Evolutionary conservation across 2,113 vertebrate species (phyloP).

Genomic region (Mixornis gularis): DNA sequence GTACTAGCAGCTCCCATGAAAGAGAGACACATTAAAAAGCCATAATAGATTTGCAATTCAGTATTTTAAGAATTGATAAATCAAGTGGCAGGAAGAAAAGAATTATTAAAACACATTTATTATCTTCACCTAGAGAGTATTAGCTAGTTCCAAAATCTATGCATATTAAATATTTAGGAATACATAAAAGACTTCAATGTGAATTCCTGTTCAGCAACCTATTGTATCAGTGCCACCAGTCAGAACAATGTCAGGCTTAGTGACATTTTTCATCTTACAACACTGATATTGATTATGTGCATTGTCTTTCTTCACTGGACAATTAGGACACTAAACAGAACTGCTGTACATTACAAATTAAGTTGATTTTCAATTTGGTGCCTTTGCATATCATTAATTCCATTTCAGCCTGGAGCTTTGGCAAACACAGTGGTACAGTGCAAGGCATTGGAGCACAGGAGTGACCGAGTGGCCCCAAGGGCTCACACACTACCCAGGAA

Average conservation of each 20-base stretch:
- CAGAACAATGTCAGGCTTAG: background rate
- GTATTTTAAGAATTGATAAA: slow-evolving; percentile 19
- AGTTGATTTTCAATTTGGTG: background rate
- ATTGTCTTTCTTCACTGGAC: background rate
- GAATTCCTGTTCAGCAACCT: background rate
- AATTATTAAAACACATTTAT: background rate
- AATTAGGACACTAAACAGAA: background rate
- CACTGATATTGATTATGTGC: background rate
- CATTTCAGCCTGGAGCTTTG: background rate
- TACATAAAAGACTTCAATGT: background rate
- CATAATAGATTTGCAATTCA: background rate
- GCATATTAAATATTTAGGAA: slow-evolving; percentile 9
- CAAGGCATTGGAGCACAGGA: background rate
- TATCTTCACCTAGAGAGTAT: slow-evolving; percentile 3
- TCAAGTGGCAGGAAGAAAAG: background rate
- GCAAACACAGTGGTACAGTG: background rate
- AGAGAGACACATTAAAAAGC: background rate
- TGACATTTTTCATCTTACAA: slow-evolving; percentile 1
- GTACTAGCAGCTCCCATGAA: background rate
- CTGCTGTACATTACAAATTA: background rate
- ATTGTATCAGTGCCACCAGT: background rate
- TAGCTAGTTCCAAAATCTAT: background rate
- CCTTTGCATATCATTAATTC: background rate
- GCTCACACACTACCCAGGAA: background rate
- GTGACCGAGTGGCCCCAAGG: accelerated